A percentile compares a stretch with the other conserved stretches of the same genome.
phyloP scores from a whole-genome alignment of 2,888 invertebrate species.

The Pedicia rivosa region DNA sequence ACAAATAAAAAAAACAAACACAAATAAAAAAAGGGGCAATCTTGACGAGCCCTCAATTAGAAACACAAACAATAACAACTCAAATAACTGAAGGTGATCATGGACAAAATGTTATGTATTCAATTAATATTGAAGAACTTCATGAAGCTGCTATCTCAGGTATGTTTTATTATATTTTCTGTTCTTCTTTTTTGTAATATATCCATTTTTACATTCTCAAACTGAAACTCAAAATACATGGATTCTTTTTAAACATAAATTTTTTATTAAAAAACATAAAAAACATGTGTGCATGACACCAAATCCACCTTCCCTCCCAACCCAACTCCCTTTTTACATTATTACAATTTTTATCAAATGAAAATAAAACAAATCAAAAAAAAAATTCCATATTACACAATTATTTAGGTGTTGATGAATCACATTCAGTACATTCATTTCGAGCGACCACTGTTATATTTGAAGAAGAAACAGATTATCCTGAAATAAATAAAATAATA shows the following conservation, averaged over 20 bases:
- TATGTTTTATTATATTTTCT: too few species aligned
- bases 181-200: too few species aligned
- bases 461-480: constrained; percentile 29
- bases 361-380: constrained; percentile 2
- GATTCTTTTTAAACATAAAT: too few species aligned
- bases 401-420: constrained; percentile 45
- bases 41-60: constrained; percentile 4
- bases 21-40: constrained; percentile 2
- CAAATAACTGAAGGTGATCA: constrained; percentile 29
- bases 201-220: too few species aligned
- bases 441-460: constrained; percentile 41
- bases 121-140: constrained; percentile 42
- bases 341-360: not conserved
- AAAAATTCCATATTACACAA: too few species aligned
- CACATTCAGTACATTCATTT: constrained; percentile 48
- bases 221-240: too few species aligned
- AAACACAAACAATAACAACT: constrained; percentile 20
- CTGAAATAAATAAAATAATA: constrained; percentile 27
- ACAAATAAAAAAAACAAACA: too few species aligned
- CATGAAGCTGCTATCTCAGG: constrained; percentile 47
- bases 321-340: too few species aligned
- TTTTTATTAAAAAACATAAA: not conserved
- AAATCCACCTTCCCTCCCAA: not conserved
- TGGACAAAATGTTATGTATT: constrained; percentile 30
- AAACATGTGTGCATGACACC: not conserved